Evolutionary conservation across 2,888 invertebrate genomes (phyloP).

Genomic region (Diplazon laetatorius): DNA sequence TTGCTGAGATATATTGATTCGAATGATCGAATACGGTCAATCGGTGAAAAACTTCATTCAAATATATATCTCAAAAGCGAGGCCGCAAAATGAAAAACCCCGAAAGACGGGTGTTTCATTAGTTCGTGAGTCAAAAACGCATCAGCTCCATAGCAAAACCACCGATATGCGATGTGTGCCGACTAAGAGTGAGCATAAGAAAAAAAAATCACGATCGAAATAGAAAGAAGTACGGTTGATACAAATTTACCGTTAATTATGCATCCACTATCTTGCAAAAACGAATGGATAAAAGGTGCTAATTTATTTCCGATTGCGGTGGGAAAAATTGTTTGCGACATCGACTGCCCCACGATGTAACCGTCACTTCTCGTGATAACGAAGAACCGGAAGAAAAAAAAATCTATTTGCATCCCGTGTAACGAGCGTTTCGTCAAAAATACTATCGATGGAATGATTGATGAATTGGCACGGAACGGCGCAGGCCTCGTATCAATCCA

Average conservation of each 20-base stretch:
- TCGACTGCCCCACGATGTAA: conserved; percentile 1
- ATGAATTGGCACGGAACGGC: conserved; percentile 40
- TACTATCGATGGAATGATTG: conserved; percentile 23
- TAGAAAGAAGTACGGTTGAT: neutral
- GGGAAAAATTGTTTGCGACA: conserved; percentile 13
- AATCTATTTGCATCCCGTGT: conserved; percentile 45
- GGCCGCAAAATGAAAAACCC: too few species aligned
- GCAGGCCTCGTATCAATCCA: conserved; percentile 14
- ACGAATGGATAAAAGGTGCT: conserved; percentile 40
- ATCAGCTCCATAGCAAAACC: neutral
- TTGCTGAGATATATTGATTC: too few species aligned
- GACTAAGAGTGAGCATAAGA: neutral
- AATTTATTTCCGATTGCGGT: conserved; percentile 46
- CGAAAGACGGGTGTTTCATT: too few species aligned
- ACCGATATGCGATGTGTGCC: neutral
- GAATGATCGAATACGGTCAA: too few species aligned
- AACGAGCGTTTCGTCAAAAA: neutral
- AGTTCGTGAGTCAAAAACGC: neutral
- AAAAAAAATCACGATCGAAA: neutral
- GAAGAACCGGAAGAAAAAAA: conserved; percentile 21
- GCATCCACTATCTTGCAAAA: conserved; percentile 26
- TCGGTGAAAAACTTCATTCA: too few species aligned
- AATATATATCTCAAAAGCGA: too few species aligned
- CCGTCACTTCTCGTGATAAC: neutral
- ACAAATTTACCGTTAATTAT: conserved; percentile 9